phyloP scores from a whole-genome alignment of 1,140 invertebrate species.

The Hyposmocoma kahamanoa region DNA sequence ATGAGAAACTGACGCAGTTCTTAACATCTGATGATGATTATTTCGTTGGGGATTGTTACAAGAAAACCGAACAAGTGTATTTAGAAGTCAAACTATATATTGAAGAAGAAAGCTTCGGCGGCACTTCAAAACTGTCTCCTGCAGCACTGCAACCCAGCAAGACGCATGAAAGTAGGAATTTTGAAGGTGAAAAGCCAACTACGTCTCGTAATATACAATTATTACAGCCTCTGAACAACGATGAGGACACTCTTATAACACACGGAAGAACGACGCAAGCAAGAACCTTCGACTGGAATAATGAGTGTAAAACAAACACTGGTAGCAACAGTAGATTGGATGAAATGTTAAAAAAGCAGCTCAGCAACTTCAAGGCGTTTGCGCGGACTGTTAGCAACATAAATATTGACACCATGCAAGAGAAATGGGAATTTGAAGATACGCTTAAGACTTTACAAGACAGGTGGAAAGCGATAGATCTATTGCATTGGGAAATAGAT shows the following conservation, averaged over 20 bases:
- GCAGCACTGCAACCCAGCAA: background rate
- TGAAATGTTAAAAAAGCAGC: background rate
- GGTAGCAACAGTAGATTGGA: background rate
- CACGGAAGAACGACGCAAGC: background rate
- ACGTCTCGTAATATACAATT: background rate
- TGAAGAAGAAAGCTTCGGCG: background rate
- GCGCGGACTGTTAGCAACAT: background rate
- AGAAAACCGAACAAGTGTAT: background rate
- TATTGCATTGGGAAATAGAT: background rate
- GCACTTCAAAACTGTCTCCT: background rate
- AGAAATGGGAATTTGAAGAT: conserved; percentile 3
- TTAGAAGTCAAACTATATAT: background rate
- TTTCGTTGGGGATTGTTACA: background rate
- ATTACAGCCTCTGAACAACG: background rate
- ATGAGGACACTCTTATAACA: background rate
- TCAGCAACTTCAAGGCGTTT: background rate
- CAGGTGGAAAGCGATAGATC: background rate
- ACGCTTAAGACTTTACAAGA: background rate
- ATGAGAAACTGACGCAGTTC: background rate
- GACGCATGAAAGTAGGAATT: background rate
- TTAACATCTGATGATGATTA: background rate
- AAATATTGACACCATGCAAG: background rate
- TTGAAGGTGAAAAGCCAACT: background rate
- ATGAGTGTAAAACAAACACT: background rate
- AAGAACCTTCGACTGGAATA: background rate